A percentile compares a stretch with the other conserved stretches of the same genome.
Conservation (phyloP, 2,113 vertebrate genomes). For the Alosa alosa region DNA sequence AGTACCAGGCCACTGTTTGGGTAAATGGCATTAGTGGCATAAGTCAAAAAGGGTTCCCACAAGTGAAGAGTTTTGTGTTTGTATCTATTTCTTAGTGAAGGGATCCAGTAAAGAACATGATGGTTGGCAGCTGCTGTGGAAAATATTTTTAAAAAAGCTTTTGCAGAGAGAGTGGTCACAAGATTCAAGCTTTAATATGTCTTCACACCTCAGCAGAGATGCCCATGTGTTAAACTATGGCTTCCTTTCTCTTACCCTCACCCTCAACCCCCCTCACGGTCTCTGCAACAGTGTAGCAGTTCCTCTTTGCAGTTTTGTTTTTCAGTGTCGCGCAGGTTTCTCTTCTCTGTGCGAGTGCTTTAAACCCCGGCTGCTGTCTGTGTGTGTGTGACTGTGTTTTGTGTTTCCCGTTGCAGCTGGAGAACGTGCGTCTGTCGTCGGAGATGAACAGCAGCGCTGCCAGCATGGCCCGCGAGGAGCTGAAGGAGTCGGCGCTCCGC, state of each 20-base stretch:
- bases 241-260: not conserved
- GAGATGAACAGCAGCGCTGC: conserved; percentile 81
- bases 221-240: not conserved
- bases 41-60: too few relatives aligned
- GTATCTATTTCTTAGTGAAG: too few relatives aligned
- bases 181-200: not conserved
- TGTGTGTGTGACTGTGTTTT: conserved; percentile 1
- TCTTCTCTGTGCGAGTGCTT: not conserved
- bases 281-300: conserved; percentile 22
- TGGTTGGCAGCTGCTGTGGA: too few relatives aligned
- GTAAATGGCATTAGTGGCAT: too few relatives aligned
- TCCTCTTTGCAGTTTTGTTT: conserved; percentile 38
- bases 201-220: not conserved
- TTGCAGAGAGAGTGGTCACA: not conserved
- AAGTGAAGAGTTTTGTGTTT: too few relatives aligned
- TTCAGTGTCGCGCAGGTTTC: not conserved
- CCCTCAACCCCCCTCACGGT: not conserved
- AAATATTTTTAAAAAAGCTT: not conserved
- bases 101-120: too few relatives aligned
- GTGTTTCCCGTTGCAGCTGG: conserved; percentile 69
- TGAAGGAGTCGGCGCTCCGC: conserved; percentile 76
- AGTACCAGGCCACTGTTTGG: too few relatives aligned
- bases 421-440: conserved; percentile 76
- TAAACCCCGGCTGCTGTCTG: not conserved
- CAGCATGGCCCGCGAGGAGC: conserved; percentile 78